These are phyloP conservation scores for Mungos mungo DNA, from an alignment of 2,113 vertebrate genomes.

Conservation along the genomic window DNA sequence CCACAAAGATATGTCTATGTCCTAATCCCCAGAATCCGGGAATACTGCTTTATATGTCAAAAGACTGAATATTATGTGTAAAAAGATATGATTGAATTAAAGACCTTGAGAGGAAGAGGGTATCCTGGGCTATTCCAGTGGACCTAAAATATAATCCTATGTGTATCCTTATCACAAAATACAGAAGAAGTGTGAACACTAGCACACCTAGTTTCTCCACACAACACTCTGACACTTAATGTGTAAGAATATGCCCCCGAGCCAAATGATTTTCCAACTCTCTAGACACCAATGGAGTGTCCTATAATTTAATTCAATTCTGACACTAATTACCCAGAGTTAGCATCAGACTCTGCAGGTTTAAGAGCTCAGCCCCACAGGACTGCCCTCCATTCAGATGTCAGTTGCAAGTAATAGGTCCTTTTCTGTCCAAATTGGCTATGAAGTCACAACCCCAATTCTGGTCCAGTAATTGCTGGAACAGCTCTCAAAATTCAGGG, in stretches of 20 bases:
- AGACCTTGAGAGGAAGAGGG: neutral
- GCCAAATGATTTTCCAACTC: neutral
- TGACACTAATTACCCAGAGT: neutral
- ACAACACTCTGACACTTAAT: neutral
- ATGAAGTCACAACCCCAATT: neutral
- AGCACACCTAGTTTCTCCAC: neutral
- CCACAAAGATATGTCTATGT: neutral
- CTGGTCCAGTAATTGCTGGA: neutral
- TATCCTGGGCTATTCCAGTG: rapidly evolving
- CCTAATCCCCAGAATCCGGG: neutral
- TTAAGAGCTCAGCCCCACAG: neutral
- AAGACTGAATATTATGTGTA: neutral
- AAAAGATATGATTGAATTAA: neutral
- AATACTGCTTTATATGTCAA: neutral
- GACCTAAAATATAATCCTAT: neutral
- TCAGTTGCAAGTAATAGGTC: neutral
- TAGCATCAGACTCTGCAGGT: neutral
- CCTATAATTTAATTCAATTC: neutral
- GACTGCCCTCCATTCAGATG: neutral
- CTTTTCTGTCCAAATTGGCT: neutral
- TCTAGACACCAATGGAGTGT: neutral
- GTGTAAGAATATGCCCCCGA: neutral
- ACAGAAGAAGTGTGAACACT: neutral
- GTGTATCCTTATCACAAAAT: neutral
- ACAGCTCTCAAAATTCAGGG: neutral